These are phyloP conservation scores for Villa cingulata DNA, from an alignment of 2,888 invertebrate species.

Conservation along the genomic window DNA sequence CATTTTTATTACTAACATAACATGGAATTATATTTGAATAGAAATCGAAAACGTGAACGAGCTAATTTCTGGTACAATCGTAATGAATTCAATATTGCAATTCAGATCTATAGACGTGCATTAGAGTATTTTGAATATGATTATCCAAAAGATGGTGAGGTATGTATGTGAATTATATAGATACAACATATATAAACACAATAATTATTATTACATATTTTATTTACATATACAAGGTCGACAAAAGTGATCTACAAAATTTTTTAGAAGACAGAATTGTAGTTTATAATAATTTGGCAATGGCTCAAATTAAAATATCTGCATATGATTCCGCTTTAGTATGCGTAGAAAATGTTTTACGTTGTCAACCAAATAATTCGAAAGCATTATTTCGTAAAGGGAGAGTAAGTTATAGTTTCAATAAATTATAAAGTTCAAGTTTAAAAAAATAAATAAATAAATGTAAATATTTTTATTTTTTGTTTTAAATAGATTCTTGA, in stretches of 20 bases:
- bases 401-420: constrained; percentile 35
- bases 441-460: too few species aligned
- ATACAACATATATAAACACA: not conserved
- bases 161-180: constrained; percentile 31
- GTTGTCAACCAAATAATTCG: constrained; percentile 74
- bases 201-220: not conserved
- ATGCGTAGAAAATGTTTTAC: constrained; percentile 69
- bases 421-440: too few species aligned
- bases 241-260: constrained; percentile 47
- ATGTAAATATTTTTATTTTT: not conserved
- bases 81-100: constrained; percentile 64
- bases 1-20: too few species aligned
- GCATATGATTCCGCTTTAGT: constrained; percentile 73
- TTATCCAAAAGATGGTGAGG: constrained; percentile 43
- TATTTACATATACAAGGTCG: constrained; percentile 20
- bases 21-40: constrained; percentile 25
- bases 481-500: constrained; percentile 42
- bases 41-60: constrained; percentile 62
- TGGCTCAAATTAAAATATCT: constrained; percentile 78
- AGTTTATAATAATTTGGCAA: constrained; percentile 84
- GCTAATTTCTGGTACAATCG: constrained; percentile 87
- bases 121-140: constrained; percentile 67
- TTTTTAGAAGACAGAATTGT: constrained; percentile 68
- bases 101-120: constrained; percentile 76
- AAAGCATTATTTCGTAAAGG: constrained; percentile 85